Percentiles rank a stretch among this genome's conserved stretches.
Conservation (phyloP, 2,888 invertebrate genomes). For the Xestia xanthographa region DNA sequence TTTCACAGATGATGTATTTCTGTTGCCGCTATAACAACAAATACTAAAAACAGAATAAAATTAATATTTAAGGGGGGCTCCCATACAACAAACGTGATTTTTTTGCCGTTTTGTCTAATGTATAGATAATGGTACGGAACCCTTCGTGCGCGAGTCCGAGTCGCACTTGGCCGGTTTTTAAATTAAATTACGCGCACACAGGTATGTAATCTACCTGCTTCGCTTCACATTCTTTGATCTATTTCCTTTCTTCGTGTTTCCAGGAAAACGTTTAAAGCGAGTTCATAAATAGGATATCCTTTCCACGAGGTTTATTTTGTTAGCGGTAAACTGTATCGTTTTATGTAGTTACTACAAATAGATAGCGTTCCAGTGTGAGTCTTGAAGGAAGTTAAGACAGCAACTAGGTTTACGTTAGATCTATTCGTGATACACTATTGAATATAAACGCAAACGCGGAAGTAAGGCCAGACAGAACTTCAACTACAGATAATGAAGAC, state of each 20-base stretch:
- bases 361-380: constrained; percentile 22
- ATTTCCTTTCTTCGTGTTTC: constrained; percentile 43
- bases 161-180: too few relatives aligned
- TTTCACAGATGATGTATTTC: too few relatives aligned
- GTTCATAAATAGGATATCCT: constrained; percentile 53
- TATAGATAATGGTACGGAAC: too few relatives aligned
- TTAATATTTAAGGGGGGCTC: too few relatives aligned
- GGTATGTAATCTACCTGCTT: constrained; percentile 18
- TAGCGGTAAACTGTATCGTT: constrained; percentile 22
- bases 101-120: too few relatives aligned
- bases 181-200: constrained; percentile 9
- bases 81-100: too few relatives aligned
- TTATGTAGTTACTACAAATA: constrained; percentile 36
- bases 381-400: constrained; percentile 19
- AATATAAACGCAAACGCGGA: constrained; percentile 30
- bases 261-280: constrained; percentile 41
- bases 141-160: too few relatives aligned
- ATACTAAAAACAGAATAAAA: too few relatives aligned
- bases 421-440: constrained; percentile 30
- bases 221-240: constrained; percentile 52
- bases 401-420: constrained; percentile 12
- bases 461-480: constrained; percentile 28
- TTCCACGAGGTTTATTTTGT: constrained; percentile 45
- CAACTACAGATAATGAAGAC: constrained; percentile 24
- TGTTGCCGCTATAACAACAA: too few relatives aligned